Conservation (phyloP, 2,888 invertebrate species). For the Salticus scenicus region DNA sequence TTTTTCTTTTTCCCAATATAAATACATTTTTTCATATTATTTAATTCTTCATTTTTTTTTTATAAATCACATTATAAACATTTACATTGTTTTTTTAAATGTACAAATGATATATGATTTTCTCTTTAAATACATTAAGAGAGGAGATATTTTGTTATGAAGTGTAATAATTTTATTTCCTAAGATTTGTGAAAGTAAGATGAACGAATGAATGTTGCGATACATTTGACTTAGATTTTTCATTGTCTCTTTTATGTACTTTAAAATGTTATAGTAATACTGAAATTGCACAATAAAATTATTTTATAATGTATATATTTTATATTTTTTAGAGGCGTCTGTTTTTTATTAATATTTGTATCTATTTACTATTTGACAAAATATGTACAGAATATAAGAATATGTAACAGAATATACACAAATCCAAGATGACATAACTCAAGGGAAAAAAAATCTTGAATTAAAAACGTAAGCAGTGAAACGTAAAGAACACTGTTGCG, state of each 20-base stretch:
- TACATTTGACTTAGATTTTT: constrained; percentile 43
- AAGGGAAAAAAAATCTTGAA: no score
- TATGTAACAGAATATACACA: no score
- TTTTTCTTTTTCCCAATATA: no score
- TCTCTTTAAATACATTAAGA: background rate
- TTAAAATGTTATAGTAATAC: constrained; percentile 57
- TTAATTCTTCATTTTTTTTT: no score
- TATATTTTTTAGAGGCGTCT: background rate
- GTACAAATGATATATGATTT: background rate
- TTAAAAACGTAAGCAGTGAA: no score
- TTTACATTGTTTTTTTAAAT: no score
- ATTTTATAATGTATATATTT: constrained; percentile 48
- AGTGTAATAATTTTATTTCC: background rate
- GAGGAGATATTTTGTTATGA: background rate
- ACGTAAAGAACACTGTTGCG: no score
- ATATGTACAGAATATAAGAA: no score
- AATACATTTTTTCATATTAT: no score
- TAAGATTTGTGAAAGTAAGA: background rate
- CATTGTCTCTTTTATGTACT: constrained; percentile 67
- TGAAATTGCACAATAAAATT: constrained; percentile 68
- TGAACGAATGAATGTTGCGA: constrained; percentile 30
- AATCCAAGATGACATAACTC: no score
- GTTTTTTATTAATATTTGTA: background rate
- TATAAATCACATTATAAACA: no score
- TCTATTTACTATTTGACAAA: no score